Evolutionary conservation across 2,113 vertebrate genomes (phyloP).

Genomic region (Tapirus terrestris): DNA sequence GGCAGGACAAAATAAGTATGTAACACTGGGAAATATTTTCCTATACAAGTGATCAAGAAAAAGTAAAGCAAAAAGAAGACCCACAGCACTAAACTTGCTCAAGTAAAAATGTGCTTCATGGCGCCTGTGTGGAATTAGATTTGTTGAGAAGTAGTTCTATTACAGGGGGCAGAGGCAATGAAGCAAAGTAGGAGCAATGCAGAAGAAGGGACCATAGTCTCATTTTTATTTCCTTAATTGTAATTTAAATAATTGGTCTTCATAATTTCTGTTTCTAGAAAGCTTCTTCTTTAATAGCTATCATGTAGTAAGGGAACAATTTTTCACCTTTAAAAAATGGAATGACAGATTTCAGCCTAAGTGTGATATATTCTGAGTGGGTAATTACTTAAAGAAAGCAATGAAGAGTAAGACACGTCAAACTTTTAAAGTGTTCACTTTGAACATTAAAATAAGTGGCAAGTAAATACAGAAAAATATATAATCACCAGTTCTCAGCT

Average conservation of each 20-base stretch:
- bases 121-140: background rate
- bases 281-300: slow-evolving; percentile 62
- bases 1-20: slow-evolving; percentile 32
- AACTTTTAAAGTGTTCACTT: slow-evolving; percentile 55
- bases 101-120: background rate
- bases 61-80: background rate
- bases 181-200: background rate
- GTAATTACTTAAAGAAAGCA: slow-evolving; percentile 44
- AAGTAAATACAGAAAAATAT: slow-evolving; percentile 66
- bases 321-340: slow-evolving; percentile 48
- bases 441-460: slow-evolving; percentile 59
- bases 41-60: slow-evolving; percentile 39
- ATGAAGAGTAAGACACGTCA: background rate
- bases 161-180: background rate
- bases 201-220: background rate
- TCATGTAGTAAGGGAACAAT: slow-evolving; percentile 41
- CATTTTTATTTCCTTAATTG: slow-evolving; percentile 65
- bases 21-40: slow-evolving; percentile 46
- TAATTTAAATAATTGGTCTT: slow-evolving; percentile 44
- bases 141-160: background rate
- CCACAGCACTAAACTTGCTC: slow-evolving; percentile 21
- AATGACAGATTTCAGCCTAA: slow-evolving; percentile 47
- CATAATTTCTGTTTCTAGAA: slow-evolving; percentile 65
- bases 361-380: slow-evolving; percentile 21
- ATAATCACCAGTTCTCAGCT: slow-evolving; percentile 53